Percentiles rank a stretch among this genome's conserved stretches.
Conservation (phyloP, 2,797 vertebrate species). For the Phylloscopus collybita region DNA sequence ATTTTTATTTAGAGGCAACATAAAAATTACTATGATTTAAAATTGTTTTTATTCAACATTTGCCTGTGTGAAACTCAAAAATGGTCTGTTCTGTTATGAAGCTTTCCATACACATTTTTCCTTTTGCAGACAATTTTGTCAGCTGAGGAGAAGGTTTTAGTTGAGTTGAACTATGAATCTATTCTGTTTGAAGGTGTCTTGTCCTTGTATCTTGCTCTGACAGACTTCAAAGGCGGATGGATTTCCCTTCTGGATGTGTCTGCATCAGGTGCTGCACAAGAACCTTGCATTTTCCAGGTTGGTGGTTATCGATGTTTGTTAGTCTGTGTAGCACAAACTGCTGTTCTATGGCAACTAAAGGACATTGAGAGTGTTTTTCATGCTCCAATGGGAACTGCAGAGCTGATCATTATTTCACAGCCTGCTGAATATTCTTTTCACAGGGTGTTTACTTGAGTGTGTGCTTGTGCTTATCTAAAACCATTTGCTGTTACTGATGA, state of each 20-base stretch:
- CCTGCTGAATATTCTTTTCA: slow-evolving; percentile 32
- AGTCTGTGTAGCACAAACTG: background rate
- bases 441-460: slow-evolving; percentile 2
- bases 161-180: background rate
- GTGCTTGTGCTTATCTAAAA: slow-evolving; percentile 1
- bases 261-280: background rate
- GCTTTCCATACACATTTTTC: background rate
- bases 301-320: background rate
- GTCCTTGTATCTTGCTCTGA: background rate
- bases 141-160: background rate
- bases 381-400: background rate
- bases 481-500: background rate
- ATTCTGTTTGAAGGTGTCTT: background rate
- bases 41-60: background rate
- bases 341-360: slow-evolving; percentile 10
- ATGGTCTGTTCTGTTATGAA: background rate
- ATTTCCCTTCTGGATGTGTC: background rate
- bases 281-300: slow-evolving; percentile 7
- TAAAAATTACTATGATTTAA: background rate
- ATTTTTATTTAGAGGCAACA: background rate
- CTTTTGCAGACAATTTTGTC: background rate
- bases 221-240: background rate
- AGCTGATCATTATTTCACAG: slow-evolving; percentile 24
- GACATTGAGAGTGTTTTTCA: slow-evolving; percentile 3
- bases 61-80: background rate